Evolutionary conservation across 2,113 vertebrate genomes (phyloP), one percentile per base, ranked within the genome.

Genomic region (Vimba vimba): DNA sequence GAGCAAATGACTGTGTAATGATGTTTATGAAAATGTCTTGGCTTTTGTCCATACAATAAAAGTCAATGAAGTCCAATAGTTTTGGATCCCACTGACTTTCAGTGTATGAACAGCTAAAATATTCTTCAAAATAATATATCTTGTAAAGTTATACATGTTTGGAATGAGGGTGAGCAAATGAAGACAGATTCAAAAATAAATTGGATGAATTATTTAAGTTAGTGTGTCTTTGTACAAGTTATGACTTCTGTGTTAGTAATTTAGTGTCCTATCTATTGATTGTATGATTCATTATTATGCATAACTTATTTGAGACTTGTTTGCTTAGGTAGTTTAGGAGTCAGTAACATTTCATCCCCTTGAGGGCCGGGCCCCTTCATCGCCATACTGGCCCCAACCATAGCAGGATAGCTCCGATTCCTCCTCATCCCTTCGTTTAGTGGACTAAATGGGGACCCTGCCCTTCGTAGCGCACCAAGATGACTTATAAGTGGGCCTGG

Each of bases 301-400:
- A 88, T 25, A 87, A 87, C 85, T 85, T 91, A 96, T 83, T 95
- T 95, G 55, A 96, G 94, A 91, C 95, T 96, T 5, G 93, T 95
- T 89, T 96, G 94, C 88, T 95, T 95, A 13, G 95, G 92, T 86
- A 96, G 92, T 89, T 93, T 95, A 88, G 94, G 89, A 85, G 93
- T 94, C 93, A 97, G 95, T 76, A 97, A 93, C 82, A 96, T 94
- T 80, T 95, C 96, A 64, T 96, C 93, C 71, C 91, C 94, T 90
- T 97, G 95, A 15, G 97, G 95, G 0, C 95, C 95, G 0, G 97
- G 97, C 55, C 94, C 96, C 88, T 97, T 98, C 97, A 99, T 99
- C 89, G 97, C 97, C 98, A 99, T 98, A 93, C 98, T 98, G 88
- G 97, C 97, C n/a, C 98, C 97, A 66, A 98, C 97, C 96, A 98